These are phyloP conservation scores for Epinotia demarniana DNA, from an alignment of 2,888 invertebrate genomes.

Conservation along the genomic window DNA sequence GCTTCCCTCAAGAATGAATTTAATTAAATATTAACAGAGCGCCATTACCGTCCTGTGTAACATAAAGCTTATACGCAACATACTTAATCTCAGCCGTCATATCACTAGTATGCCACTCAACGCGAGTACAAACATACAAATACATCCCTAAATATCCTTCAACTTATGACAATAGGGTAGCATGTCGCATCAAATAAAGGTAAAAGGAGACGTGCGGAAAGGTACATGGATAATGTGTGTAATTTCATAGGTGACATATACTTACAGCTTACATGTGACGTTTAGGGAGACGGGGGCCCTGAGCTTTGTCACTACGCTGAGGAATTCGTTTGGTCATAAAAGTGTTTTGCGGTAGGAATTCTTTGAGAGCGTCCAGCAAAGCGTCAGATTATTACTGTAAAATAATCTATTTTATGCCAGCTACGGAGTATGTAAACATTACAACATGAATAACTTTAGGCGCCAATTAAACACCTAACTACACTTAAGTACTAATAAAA, in stretches of 20 bases:
- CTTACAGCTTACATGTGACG: slow-evolving; percentile 35
- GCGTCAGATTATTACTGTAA: background rate
- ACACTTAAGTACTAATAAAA: too few species aligned
- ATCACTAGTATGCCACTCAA: slow-evolving; percentile 41
- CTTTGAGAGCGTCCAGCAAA: background rate
- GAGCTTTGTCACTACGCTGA: slow-evolving; percentile 26
- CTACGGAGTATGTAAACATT: too few species aligned
- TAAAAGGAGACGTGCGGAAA: background rate
- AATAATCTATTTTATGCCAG: background rate
- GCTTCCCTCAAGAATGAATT: slow-evolving; percentile 19
- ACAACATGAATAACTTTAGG: too few species aligned
- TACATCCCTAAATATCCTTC: background rate
- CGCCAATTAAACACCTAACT: too few species aligned
- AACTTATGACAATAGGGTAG: background rate
- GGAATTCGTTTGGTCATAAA: slow-evolving; percentile 42
- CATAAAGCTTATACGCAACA: slow-evolving; percentile 25
- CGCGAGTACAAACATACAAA: slow-evolving; percentile 14
- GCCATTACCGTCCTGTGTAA: slow-evolving; percentile 23
- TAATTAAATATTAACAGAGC: slow-evolving; percentile 42
- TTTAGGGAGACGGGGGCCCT: slow-evolving; percentile 14
- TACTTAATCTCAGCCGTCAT: slow-evolving; percentile 37
- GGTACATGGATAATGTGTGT: slow-evolving; percentile 41
- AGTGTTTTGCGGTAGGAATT: slow-evolving; percentile 36
- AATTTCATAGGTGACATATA: slow-evolving; percentile 43
- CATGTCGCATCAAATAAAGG: background rate